phyloP scores from a whole-genome alignment of 1,140 invertebrate genomes.

The Neotoxoptera formosana region DNA sequence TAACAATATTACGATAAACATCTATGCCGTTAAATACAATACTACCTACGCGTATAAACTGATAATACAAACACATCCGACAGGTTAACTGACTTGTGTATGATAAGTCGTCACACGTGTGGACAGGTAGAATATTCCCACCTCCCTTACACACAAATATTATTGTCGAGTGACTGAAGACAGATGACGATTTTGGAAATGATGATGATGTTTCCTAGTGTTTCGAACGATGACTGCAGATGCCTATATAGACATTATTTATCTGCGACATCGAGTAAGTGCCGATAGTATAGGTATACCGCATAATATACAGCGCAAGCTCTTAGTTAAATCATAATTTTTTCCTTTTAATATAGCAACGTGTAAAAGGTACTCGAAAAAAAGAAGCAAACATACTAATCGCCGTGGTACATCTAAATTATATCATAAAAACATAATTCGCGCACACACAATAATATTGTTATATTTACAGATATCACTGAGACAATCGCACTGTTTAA shows the following conservation, averaged over 20 bases:
- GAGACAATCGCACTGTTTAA: background rate
- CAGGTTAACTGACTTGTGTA: background rate
- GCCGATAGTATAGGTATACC: background rate
- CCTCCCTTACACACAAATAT: too few species aligned
- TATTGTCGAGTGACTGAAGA: background rate
- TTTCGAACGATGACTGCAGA: background rate
- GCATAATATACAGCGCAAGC: background rate
- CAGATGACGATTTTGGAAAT: background rate
- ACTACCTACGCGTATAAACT: background rate
- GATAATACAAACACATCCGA: constrained; percentile 18
- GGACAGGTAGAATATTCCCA: background rate
- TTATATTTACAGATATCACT: background rate
- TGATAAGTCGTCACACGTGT: background rate
- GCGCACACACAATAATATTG: background rate
- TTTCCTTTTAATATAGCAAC: too few species aligned
- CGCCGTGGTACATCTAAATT: background rate
- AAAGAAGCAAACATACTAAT: background rate
- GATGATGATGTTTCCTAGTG: background rate
- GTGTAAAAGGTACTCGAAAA: background rate
- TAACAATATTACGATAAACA: background rate
- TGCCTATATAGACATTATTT: background rate
- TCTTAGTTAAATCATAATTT: background rate
- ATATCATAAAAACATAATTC: background rate
- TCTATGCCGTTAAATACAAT: background rate
- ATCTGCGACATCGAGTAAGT: background rate